Evolutionary conservation across 2,797 vertebrate species (phyloP), one percentile per base, ranked within the genome.

Genomic region (Furcifer pardalis): DNA sequence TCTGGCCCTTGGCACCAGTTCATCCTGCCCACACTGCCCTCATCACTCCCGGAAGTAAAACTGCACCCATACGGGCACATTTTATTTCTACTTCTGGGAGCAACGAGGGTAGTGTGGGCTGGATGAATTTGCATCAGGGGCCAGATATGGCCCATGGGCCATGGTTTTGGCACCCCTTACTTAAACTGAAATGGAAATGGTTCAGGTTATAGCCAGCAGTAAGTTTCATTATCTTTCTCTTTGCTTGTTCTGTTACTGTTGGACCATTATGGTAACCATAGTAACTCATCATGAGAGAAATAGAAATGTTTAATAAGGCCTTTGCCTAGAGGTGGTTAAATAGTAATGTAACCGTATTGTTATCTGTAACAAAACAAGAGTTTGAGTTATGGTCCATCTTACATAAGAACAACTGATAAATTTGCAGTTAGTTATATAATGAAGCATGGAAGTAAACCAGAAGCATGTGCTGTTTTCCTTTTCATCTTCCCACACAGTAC

Each of bases 251-350:
- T 7, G 10, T 23, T 85, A 30, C 71, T 35, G 42, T 79, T 83
- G 52, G 79, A 84, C 37, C 0, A 25, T 44, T 65, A 7, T 17
- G 19, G 44, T 80, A 82, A 62, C 80, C 72, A 42, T 72, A 79
- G 1, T 35, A 79, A 68, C 25, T 77, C 32, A 56, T 42, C 56
- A 66, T 6, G 84, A 68, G 83, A 49, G 81, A 88, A 83, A 85
- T 49, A 82, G 65, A 82, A 89, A 78, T 32, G 84, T 85, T 77
- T 66, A 82, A 7, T 79, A 66, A n/a, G 69, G 23, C 37, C 23
- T 86, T 69, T 73, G 90, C 37, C 15, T 40, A 87, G 66, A 76
- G 71, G 12, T 44, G 52, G 44, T 85, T 37, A 85, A 81, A 60
- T 87, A 72, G 42, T 7, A 82, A 77, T 79, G 40, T 40, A 65